Percentiles rank a stretch among this genome's conserved stretches.
Conservation (phyloP, 1,140 invertebrate species). For the Monomorium pharaonis region DNA sequence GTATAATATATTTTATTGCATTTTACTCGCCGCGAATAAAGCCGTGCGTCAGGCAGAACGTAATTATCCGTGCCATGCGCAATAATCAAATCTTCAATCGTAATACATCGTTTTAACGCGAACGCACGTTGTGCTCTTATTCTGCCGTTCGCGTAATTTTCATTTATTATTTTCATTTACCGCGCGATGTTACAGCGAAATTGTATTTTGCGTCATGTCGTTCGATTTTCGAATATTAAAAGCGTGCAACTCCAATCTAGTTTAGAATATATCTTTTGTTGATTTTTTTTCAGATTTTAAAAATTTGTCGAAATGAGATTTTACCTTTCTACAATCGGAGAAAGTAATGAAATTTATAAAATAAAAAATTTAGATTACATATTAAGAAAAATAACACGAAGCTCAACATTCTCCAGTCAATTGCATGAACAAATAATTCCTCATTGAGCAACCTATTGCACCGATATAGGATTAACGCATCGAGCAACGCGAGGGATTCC, state of each 20-base stretch:
- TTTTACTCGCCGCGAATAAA: slow-evolving; percentile 33
- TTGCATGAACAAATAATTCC: neutral
- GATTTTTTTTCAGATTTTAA: neutral
- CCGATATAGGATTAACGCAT: neutral
- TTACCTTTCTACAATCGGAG: neutral
- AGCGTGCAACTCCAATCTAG: neutral
- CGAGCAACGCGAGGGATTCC: slow-evolving; percentile 18
- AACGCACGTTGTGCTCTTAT: slow-evolving; percentile 29
- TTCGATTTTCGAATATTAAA: neutral
- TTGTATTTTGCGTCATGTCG: neutral
- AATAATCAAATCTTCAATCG: slow-evolving; percentile 51
- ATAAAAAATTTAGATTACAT: neutral
- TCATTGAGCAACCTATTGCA: neutral
- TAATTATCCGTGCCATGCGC: slow-evolving; percentile 35
- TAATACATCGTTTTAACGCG: slow-evolving; percentile 34
- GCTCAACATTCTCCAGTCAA: neutral
- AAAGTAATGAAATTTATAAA: neutral
- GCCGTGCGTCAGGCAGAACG: slow-evolving; percentile 12
- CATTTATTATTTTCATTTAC: slow-evolving; percentile 32
- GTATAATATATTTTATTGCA: slow-evolving; percentile 57
- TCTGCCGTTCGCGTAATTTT: slow-evolving; percentile 4
- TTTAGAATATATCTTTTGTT: too few relatives aligned
- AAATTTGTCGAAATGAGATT: neutral
- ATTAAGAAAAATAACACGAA: neutral
- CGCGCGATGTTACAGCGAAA: neutral